Percentiles rank a stretch among this genome's conserved stretches.
phyloP scores from a whole-genome alignment of 2,113 vertebrate species.

The Hylia prasina region DNA sequence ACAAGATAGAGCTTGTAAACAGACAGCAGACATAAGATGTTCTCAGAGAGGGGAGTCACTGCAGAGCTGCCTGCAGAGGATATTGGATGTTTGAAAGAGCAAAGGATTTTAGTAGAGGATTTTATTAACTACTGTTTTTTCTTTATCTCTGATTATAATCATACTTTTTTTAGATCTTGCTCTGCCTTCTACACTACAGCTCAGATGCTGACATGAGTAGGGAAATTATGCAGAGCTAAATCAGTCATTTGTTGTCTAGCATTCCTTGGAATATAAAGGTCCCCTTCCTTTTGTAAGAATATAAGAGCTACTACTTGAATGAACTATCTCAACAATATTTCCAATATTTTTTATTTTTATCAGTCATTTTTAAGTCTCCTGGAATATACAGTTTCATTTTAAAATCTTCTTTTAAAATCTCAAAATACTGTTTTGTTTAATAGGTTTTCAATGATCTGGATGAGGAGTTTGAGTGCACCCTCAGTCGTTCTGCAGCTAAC shows the following conservation, averaged over 20 bases:
- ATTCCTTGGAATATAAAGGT: neutral
- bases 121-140: neutral
- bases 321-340: neutral
- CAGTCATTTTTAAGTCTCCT: neutral
- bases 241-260: neutral
- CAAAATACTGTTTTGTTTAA: neutral
- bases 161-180: neutral
- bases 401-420: neutral
- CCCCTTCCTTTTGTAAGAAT: neutral
- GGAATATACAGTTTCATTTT: neutral
- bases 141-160: neutral
- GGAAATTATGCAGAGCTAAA: neutral
- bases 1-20: neutral
- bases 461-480: neutral
- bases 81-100: neutral
- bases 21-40: neutral
- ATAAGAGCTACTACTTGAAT: neutral
- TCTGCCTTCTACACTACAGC: neutral
- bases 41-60: neutral
- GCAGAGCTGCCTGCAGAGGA: neutral
- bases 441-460: neutral
- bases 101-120: neutral
- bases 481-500: neutral
- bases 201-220: neutral
- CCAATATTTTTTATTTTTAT: neutral